These are phyloP conservation scores for Trissolcus basalis DNA, from an alignment of 1,140 invertebrate genomes.

Conservation along the genomic window DNA sequence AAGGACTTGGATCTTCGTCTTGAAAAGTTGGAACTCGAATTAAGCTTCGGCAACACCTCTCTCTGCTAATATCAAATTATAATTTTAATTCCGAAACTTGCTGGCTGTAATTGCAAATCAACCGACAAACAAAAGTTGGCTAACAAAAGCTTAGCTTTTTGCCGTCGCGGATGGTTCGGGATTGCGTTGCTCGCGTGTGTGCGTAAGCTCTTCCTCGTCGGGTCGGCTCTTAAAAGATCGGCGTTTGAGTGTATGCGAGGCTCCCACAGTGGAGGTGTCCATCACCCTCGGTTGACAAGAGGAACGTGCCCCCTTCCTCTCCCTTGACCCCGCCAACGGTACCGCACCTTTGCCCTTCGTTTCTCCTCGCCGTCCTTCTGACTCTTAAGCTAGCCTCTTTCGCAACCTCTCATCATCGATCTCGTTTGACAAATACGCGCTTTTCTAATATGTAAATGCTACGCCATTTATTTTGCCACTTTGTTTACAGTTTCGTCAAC, in stretches of 20 bases:
- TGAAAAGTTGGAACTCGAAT: no score
- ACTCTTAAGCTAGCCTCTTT: conserved; percentile 58
- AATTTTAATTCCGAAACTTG: no score
- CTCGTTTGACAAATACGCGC: conserved; percentile 52
- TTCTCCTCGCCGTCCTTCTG: conserved; percentile 55
- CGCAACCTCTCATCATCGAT: conserved; percentile 58
- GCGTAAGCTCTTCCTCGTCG: conserved; percentile 52
- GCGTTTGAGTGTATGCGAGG: conserved; percentile 63
- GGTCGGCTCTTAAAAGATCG: conserved; percentile 58
- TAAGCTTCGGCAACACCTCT: no score
- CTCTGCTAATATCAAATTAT: no score
- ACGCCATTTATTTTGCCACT: conserved; percentile 16
- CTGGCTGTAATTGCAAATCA: conserved; percentile 3
- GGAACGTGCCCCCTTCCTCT: conserved; percentile 67
- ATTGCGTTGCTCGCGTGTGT: conserved; percentile 33
- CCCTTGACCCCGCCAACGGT: conserved; percentile 42
- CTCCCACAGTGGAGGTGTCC: conserved; percentile 75
- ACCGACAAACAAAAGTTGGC: conserved; percentile 25
- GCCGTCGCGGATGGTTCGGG: conserved; percentile 41
- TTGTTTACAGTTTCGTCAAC: conserved; percentile 19
- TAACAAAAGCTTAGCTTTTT: conserved; percentile 34
- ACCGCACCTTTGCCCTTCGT: conserved; percentile 54
- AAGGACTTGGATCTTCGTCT: no score
- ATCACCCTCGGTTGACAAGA: conserved; percentile 75
- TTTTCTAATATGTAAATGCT: conserved; percentile 50